These are phyloP conservation scores for Anarsia innoxiella DNA, from an alignment of 2,888 invertebrate species.

Conservation along the genomic window DNA sequence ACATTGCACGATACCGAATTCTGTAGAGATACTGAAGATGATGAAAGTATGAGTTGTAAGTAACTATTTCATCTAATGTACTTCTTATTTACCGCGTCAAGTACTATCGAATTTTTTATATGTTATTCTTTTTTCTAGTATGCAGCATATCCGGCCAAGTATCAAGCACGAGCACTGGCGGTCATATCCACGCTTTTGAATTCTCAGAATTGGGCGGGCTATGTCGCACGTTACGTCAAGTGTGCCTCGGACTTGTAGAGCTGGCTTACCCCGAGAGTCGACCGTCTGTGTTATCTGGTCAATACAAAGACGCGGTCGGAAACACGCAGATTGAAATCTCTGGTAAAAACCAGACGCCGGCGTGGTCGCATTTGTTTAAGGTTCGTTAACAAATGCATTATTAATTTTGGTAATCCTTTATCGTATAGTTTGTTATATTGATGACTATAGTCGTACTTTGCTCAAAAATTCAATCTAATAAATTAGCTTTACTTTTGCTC, in stretches of 20 bases:
- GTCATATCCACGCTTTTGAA: conserved; percentile 78
- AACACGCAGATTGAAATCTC: conserved; percentile 25
- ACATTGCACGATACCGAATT: conserved; percentile 93
- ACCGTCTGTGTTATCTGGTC: conserved; percentile 73
- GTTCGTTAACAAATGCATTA: conserved; percentile 41
- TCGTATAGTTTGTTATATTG: too few species aligned
- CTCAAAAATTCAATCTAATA: too few species aligned
- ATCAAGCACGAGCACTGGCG: conserved; percentile 18
- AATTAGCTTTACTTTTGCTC: too few species aligned
- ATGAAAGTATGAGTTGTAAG: conserved; percentile 48
- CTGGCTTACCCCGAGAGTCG: conserved; percentile 88
- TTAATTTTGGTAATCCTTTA: too few species aligned
- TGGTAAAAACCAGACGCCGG: conserved; percentile 70
- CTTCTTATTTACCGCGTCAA: background rate
- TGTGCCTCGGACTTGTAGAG: conserved; percentile 89
- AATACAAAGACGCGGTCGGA: conserved; percentile 67
- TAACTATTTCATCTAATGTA: conserved; percentile 12
- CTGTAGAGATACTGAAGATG: conserved; percentile 64
- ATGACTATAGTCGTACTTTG: too few species aligned
- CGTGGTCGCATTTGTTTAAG: conserved; percentile 88
- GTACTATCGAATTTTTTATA: background rate
- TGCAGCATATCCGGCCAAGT: background rate
- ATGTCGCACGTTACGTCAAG: conserved; percentile 83
- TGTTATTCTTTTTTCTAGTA: background rate
- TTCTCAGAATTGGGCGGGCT: conserved; percentile 82